Base-by-base conservation (phyloP, 2,888 invertebrate genomes). In the Drosophila mercatorum region DNA sequence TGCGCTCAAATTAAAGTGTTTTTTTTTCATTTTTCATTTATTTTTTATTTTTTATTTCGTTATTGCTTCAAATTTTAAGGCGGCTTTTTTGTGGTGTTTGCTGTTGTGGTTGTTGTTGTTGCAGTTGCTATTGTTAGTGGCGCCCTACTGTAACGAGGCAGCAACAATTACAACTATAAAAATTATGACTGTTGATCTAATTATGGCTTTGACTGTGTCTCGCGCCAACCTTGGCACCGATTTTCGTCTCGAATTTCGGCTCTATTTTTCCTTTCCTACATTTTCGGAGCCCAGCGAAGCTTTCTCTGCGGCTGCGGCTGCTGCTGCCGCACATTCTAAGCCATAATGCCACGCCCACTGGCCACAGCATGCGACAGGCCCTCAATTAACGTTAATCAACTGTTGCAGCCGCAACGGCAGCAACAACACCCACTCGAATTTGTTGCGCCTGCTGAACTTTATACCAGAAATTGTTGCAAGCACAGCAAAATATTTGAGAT, bases 131-230 rank as follows among this genome's bases (percentile, higher is more conserved):
- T 58, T 79, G 72, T 72, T 72, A 55, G 61, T 64, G 58, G 58
- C 69, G 76, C 75, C 80, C 75, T 64, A 81, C 78, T 81, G 76
- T 80, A 72, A 72, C 67, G 58, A 65, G 62, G 59, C 63, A 41
- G 58, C 69, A 78, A 75, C 68, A 75, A 75, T 78, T 77, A 78
- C 71, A 70, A 65, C 64, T 68, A 83, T 73, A 79, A 68, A 89
- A 89, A 89, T 85, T 82, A 89, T 90, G 84, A 86, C 84, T 83
- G 75, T 79, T 87, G 84, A 87, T 87, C 86, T 83, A 90, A 88
- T 87, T 87, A 88, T 81, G 81, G 71, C 82, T 79, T 66, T 70
- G 75, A 72, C 66, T 69, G 75, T 67, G 63, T 63, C 76, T 78
- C 36, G 68, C 58, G 68, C 56, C 83, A 90, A 83, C 90, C 90